A percentile compares a stretch with the other conserved stretches of the same genome.
Evolutionary conservation across 2,888 invertebrate species (phyloP).

Genomic region (Sclerodermus sp.): DNA sequence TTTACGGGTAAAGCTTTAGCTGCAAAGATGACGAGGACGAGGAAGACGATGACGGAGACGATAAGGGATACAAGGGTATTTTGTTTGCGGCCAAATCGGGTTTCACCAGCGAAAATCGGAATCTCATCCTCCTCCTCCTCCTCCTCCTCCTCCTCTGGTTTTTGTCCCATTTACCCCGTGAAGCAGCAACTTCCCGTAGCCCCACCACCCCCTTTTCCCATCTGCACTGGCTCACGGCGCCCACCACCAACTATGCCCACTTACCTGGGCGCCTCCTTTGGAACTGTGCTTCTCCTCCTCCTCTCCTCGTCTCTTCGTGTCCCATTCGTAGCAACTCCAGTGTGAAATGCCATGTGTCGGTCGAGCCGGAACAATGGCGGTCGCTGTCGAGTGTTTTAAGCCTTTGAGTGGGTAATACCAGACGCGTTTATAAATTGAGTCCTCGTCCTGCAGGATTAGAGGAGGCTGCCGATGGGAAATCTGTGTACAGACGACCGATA

Average conservation of each 20-base stretch:
- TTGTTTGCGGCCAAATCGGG: too few species aligned
- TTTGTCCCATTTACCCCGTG: conserved; percentile 24
- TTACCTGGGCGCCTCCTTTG: too few species aligned
- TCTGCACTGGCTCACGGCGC: too few species aligned
- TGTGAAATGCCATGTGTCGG: conserved; percentile 41
- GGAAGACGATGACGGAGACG: too few species aligned
- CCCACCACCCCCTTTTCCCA: too few species aligned
- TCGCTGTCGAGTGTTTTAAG: conserved; percentile 44
- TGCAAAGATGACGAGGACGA: too few species aligned
- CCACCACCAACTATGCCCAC: too few species aligned
- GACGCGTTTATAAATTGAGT: conserved; percentile 49
- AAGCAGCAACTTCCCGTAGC: too few species aligned
- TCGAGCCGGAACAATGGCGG: conserved; percentile 13
- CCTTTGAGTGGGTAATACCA: conserved; percentile 43
- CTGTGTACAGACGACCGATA: conserved; percentile 29
- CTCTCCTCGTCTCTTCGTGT: background rate
- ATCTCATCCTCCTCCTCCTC: background rate
- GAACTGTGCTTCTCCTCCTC: background rate
- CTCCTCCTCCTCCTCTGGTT: background rate
- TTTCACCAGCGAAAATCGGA: too few species aligned
- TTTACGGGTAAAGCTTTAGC: too few species aligned
- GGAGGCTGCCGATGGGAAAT: conserved; percentile 38
- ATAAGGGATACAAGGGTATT: too few species aligned
- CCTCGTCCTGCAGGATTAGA: conserved; percentile 46
- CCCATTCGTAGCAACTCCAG: conserved; percentile 34